Percentiles rank a stretch among this genome's conserved stretches.
phyloP scores from a whole-genome alignment of 2,797 vertebrate genomes.

The Sebastes elongatus region DNA sequence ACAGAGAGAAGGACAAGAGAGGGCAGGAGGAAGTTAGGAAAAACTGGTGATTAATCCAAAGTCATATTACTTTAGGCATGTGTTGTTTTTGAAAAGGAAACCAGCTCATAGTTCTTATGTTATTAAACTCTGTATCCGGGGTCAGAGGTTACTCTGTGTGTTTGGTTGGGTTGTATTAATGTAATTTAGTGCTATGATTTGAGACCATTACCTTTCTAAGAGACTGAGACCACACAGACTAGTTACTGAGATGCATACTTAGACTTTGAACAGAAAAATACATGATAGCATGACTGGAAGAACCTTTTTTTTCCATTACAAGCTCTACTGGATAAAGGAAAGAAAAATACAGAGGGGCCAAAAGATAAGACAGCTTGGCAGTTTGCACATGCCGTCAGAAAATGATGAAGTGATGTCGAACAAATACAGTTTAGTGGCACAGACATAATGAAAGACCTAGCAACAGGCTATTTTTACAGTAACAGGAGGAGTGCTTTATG shows the following conservation, averaged over 20 bases:
- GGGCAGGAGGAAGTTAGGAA: constrained; percentile 1
- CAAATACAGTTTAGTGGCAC: neutral
- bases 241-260: neutral
- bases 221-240: neutral
- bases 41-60: neutral
- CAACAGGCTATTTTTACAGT: constrained; percentile 14
- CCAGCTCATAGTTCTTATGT: too few species aligned
- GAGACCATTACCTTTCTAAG: neutral
- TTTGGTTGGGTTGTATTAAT: neutral
- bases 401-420: constrained; percentile 7
- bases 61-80: neutral
- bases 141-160: neutral
- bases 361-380: neutral
- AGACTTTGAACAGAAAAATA: too few species aligned
- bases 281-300: neutral
- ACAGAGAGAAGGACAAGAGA: neutral
- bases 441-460: constrained; percentile 12
- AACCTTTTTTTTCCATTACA: neutral
- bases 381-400: neutral
- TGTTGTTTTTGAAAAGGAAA: neutral
- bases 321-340: neutral
- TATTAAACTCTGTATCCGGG: neutral
- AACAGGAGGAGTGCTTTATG: neutral
- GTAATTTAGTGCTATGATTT: constrained; percentile 8
- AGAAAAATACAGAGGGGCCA: neutral